Evolutionary conservation across 2,797 vertebrate species (phyloP), one percentile per base, ranked within the genome.

Genomic region (Ptychadena robeensis): DNA sequence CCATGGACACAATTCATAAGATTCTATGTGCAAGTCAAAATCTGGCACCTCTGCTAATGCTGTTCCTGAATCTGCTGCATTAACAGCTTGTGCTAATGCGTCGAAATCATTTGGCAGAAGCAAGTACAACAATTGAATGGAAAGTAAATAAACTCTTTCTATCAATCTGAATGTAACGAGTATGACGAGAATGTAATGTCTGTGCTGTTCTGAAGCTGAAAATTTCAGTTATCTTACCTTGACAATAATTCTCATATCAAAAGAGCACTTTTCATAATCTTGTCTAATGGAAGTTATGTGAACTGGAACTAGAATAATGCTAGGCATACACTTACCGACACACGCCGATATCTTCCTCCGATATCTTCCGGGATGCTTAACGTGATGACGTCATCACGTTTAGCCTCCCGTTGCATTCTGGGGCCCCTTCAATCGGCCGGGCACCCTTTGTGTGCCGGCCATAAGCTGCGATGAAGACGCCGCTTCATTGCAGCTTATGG

Each of bases 1-100:
- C 93, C 92, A 94, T 93, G 92, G 93, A 88, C 90, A 93, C 92
- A 70, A 80, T 79, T 90, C 91, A 61, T 89, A 90, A 88, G 90
- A 91, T 88, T 91, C 87, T 89, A 87, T 85, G 86, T 85, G 85
- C 82, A 88, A 91, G 73, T 87, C 82, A 88, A 87, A 88, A 89
- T 87, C 89, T 91, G 86, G 87, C 89, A 89, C 74, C 88, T 88
- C 91, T 90, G 87, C 90, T 89, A 91, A 89, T 86, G 90, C 87
- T 79, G 37, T 86, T 91, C 89, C 90, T 89, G 87, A 86, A 91
- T 86, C 0, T 7, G 87, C 79, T 89, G 83, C 65, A 38, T 38
- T 88, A 87, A 89, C 85, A 90, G 86, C 85, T 89, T 91, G 86
- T 25, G 66, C 18, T 88, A 90, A 87, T 87, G 67, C 75, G 86